These are phyloP conservation scores for Henricia sp. DNA, from an alignment of 53 echinoderm and acorn worm species.

Conservation along the genomic window DNA sequence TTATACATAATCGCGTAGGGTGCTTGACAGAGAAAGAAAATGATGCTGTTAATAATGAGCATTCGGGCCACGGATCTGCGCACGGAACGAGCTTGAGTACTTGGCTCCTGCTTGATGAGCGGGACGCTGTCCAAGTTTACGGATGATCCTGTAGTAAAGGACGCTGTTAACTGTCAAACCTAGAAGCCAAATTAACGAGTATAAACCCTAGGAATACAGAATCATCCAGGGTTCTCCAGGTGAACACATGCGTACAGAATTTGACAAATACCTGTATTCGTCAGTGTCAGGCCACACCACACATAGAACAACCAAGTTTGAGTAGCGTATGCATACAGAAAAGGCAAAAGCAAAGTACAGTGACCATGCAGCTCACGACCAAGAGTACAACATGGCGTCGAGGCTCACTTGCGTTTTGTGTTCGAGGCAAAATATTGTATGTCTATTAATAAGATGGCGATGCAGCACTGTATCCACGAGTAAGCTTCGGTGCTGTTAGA, in stretches of 20 bases:
- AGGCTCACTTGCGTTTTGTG: background rate
- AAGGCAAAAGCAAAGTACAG: background rate
- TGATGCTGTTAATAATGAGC: constrained; percentile 12
- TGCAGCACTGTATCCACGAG: background rate
- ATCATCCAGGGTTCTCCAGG: background rate
- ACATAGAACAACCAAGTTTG: background rate
- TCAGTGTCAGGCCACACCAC: background rate
- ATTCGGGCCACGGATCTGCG: constrained; percentile 8
- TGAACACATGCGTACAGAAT: background rate
- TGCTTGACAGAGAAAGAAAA: background rate
- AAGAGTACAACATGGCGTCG: background rate
- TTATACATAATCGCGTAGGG: background rate
- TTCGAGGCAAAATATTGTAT: constrained; percentile 63
- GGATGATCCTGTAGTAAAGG: constrained; percentile 2
- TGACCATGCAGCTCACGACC: background rate
- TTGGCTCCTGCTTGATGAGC: background rate
- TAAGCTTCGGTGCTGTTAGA: background rate
- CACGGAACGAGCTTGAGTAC: background rate
- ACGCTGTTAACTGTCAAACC: constrained; percentile 3
- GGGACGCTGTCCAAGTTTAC: background rate
- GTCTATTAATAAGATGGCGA: background rate
- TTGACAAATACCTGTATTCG: background rate
- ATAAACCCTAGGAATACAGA: background rate
- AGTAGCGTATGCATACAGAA: background rate
- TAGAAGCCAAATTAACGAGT: background rate